Conservation (phyloP, 2,113 vertebrate species). For the Cyanoderma ruficeps region DNA sequence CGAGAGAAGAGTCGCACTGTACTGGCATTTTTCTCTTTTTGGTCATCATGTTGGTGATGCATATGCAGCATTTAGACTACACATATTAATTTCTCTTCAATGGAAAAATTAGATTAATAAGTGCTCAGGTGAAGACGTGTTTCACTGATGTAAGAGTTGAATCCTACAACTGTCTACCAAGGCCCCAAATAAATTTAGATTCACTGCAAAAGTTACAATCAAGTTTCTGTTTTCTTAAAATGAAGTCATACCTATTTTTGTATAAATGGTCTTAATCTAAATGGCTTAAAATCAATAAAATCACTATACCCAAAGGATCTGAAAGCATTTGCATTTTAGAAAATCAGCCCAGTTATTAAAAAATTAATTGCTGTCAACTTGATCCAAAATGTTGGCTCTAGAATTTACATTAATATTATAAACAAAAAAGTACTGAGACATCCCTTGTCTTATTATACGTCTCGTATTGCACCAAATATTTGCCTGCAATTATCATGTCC, state of each 20-base stretch:
- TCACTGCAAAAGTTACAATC: background rate
- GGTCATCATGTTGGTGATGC: background rate
- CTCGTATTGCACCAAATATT: background rate
- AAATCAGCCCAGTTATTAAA: background rate
- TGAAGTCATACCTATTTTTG: background rate
- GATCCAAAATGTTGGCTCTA: background rate
- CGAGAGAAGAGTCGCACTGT: background rate
- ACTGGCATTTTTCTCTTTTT: background rate
- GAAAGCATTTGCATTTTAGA: background rate
- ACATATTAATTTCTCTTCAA: background rate
- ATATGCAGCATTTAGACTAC: background rate
- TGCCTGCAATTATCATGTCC: background rate
- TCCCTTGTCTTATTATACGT: background rate
- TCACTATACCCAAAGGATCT: background rate
- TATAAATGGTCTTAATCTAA: background rate
- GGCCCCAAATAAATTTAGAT: background rate
- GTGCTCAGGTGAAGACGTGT: background rate
- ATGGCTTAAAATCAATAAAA: background rate
- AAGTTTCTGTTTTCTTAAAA: background rate
- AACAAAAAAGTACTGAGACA: background rate
- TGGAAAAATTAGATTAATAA: background rate
- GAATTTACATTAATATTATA: background rate
- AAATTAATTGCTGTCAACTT: background rate
- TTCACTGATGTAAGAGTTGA: background rate
- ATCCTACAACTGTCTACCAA: background rate